Percentiles rank a stretch among this genome's conserved stretches.
phyloP scores from a whole-genome alignment of 92 coral and sea anemone species.

The Anthopleura xanthogrammica region DNA sequence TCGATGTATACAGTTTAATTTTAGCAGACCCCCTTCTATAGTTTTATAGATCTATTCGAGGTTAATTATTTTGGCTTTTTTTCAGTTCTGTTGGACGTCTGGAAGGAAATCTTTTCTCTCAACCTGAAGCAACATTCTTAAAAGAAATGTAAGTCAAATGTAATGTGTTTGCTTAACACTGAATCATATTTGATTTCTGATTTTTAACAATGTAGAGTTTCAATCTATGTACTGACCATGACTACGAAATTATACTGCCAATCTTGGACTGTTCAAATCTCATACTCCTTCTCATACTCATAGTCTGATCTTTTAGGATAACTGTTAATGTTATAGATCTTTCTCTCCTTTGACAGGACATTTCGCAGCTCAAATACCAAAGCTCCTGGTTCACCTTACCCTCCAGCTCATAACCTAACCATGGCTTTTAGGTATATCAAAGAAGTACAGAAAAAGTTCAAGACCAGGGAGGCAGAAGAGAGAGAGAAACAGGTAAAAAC shows the following conservation, averaged over 20 bases:
- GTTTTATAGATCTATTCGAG: no score
- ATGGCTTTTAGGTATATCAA: conserved; percentile 91
- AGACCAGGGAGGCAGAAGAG: conserved; percentile 96
- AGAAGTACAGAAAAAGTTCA: conserved; percentile 98
- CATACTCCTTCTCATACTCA: background rate
- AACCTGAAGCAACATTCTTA: conserved; percentile 95
- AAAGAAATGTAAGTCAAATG: conserved; percentile 93
- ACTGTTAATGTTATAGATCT: background rate
- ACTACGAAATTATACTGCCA: no score
- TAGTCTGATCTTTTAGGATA: no score
- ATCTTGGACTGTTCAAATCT: no score
- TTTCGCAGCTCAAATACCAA: conserved; percentile 94
- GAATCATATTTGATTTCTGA: no score
- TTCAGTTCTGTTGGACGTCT: conserved; percentile 87
- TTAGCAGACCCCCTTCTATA: no score
- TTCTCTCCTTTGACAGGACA: conserved; percentile 47
- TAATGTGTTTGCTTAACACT: no score
- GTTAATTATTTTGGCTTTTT: background rate
- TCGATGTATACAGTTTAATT: no score
- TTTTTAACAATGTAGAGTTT: no score
- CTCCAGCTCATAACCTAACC: conserved; percentile 84
- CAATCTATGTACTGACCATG: no score
- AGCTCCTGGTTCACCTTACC: conserved; percentile 68
- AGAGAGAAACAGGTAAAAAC: conserved; percentile 82
- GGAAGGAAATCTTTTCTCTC: conserved; percentile 86